Evolutionary conservation across 2,797 vertebrate species (phyloP), one percentile per base, ranked within the genome.

Genomic region (Salarias fasciatus): DNA sequence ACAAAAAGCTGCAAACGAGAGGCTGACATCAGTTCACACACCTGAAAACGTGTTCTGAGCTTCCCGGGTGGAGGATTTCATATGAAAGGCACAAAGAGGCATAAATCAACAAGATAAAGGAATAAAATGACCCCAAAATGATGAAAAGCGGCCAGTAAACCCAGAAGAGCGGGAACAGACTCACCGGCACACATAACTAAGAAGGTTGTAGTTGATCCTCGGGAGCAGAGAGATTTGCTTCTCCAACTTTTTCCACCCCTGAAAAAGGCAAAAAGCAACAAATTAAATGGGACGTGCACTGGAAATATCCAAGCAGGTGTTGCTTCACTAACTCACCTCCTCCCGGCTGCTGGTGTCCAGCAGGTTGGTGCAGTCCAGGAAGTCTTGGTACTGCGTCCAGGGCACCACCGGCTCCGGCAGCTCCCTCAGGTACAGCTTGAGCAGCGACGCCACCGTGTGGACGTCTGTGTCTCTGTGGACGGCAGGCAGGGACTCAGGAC

Each of bases 391-490:
- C 89, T 98, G 97, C 14, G 66, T 84, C 95, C 97, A 99, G 12
- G 98, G 98, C 15, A 99, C 89, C 0, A 95, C 95, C 0, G 98
- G 97, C 77, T 98, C 94, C 0, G 97, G 98, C 8, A 99, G 94
- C 87, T 99, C 98, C 8, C 98, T 88, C 68, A 99, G 92, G 85
- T 99, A 99, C 60, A 99, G 92, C 63, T 99, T 99, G 63, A 99
- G 83, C 68, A 99, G 91, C 0, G 97, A 99, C 8, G 95, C 96
- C 88, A 99, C 98, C 0, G 97, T 99, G 93, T 99, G 98, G 64
- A 99, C 96, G 33, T 99, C 98, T 0, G 98, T 99, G 71, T 98
- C 95, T 82, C 98, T 99, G 94, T 63, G 79, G 33, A 2, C 6
- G 1, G 5, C 33, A 41, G 5, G 57, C 5, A 67, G 9, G 9